phyloP scores from a whole-genome alignment of 1,140 invertebrate genomes.

The Euglossa dilemma region DNA sequence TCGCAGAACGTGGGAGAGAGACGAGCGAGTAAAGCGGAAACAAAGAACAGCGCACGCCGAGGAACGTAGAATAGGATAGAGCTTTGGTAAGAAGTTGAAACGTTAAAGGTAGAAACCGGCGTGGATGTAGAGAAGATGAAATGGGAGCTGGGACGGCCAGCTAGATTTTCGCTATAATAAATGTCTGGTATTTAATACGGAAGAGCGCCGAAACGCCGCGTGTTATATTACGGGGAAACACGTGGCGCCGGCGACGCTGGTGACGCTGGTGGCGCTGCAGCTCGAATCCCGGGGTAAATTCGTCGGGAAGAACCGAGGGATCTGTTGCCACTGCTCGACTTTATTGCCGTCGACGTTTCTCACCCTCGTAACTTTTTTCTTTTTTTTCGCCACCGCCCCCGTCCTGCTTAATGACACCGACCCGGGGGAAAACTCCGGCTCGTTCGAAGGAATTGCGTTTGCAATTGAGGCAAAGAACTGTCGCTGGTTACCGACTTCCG shows the following conservation, averaged over 20 bases:
- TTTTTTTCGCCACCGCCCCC: background rate
- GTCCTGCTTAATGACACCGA: background rate
- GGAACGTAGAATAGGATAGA: background rate
- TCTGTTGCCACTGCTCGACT: background rate
- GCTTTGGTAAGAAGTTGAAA: background rate
- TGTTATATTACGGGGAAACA: background rate
- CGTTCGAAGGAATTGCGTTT: background rate
- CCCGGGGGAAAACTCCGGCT: background rate
- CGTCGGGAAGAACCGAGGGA: background rate
- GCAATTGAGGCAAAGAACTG: background rate
- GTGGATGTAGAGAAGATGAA: background rate
- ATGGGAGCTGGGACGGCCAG: background rate
- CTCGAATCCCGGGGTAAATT: conserved; percentile 12
- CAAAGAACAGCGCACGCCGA: conserved; percentile 1
- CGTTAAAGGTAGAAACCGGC: background rate
- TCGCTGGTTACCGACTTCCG: background rate
- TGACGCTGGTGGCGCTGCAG: background rate
- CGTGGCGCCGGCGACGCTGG: background rate
- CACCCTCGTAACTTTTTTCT: conserved; percentile 16
- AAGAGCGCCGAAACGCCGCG: conserved; percentile 17
- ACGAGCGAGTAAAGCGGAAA: background rate
- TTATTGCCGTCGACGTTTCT: conserved; percentile 14
- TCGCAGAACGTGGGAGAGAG: background rate
- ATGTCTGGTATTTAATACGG: conserved; percentile 46
- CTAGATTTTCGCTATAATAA: background rate